Evolutionary conservation across 1,140 invertebrate genomes (phyloP).

Genomic region (Trachymyrmex cornetzi): DNA sequence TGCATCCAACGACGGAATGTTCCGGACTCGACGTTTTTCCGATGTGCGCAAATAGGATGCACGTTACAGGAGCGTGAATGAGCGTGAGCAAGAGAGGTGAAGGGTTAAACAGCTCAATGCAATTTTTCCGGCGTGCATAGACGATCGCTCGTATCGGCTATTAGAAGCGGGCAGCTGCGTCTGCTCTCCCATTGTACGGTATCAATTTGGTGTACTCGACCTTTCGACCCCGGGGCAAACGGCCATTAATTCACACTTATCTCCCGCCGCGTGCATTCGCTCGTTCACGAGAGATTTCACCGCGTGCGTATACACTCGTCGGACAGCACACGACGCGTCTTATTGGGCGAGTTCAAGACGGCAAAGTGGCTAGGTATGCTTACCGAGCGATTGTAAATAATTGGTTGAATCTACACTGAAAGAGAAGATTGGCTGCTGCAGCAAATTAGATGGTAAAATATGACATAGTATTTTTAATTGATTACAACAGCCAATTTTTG

Average conservation of each 20-base stretch:
- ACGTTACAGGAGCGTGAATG: not conserved
- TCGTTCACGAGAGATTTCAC: not conserved
- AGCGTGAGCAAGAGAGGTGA: constrained; percentile 17
- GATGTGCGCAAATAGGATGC: constrained; percentile 13
- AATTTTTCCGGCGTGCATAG: constrained; percentile 28
- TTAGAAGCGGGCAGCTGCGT: constrained; percentile 40
- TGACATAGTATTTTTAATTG: too few species aligned
- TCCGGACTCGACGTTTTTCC: not conserved
- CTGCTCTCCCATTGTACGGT: constrained; percentile 20
- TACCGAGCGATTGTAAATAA: too few species aligned
- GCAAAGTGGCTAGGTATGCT: too few species aligned
- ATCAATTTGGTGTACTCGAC: constrained; percentile 49
- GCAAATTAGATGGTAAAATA: too few species aligned
- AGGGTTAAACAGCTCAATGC: constrained; percentile 46
- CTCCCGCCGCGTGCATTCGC: not conserved
- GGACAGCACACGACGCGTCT: not conserved
- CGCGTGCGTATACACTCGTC: not conserved
- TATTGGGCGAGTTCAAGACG: not conserved
- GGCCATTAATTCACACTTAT: constrained; percentile 50
- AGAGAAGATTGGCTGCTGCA: too few species aligned
- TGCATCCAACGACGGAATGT: not conserved
- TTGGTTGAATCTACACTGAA: too few species aligned
- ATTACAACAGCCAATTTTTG: too few species aligned
- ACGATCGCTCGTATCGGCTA: constrained; percentile 3
- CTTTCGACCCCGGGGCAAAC: constrained; percentile 42